phyloP scores from a whole-genome alignment of 2,888 invertebrate genomes.

The Chelonus formosanus region DNA sequence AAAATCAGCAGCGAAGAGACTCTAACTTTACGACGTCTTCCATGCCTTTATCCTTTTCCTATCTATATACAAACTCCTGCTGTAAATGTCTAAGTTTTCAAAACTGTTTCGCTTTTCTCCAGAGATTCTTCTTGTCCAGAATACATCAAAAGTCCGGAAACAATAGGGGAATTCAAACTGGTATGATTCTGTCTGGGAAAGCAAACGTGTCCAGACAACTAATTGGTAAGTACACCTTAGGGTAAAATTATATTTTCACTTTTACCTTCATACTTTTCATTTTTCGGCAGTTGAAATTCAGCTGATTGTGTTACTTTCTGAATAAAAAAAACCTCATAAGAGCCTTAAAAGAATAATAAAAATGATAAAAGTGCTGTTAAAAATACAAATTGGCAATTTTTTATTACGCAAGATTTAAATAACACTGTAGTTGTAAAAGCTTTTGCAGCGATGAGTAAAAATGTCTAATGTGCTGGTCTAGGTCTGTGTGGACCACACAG shows the following conservation, averaged over 20 bases:
- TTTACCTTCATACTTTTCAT: neutral
- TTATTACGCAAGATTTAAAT: no score
- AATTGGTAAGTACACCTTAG: slow-evolving; percentile 37
- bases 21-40: no score
- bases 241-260: neutral
- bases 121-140: slow-evolving; percentile 9
- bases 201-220: slow-evolving; percentile 33
- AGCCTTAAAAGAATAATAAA: no score
- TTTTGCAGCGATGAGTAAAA: slow-evolving; percentile 17
- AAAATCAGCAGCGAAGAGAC: no score
- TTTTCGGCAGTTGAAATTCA: no score
- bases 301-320: no score
- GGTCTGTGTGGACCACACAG: slow-evolving; percentile 5
- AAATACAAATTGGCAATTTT: no score
- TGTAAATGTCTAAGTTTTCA: no score
- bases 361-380: no score
- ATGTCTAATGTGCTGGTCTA: slow-evolving; percentile 30
- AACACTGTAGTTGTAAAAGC: slow-evolving; percentile 16
- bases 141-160: slow-evolving; percentile 27
- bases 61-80: no score
- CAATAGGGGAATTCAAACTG: neutral
- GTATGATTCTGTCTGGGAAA: slow-evolving; percentile 6
- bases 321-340: no score
- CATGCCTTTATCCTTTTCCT: no score
- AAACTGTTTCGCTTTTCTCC: slow-evolving; percentile 20